A percentile compares a stretch with the other conserved stretches of the same genome.
Evolutionary conservation across 1,140 invertebrate species (phyloP).

Genomic region (Lucilia sericata): DNA sequence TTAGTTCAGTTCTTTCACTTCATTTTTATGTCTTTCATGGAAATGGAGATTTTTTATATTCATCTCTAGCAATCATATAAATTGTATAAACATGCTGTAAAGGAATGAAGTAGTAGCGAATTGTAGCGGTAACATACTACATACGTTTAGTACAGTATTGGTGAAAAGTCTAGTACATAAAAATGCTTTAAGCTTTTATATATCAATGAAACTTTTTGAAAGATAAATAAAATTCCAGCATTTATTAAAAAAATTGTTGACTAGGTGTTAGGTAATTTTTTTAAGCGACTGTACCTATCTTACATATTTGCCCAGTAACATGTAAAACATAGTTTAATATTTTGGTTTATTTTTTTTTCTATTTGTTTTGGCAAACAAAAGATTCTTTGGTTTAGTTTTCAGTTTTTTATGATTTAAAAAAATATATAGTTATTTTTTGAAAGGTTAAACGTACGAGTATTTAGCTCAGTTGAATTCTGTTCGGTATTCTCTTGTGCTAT

Average conservation of each 20-base stretch:
- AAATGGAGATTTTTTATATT: not conserved
- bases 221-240: too few relatives aligned
- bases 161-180: too few relatives aligned
- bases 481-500: not conserved
- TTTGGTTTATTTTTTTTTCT: not conserved
- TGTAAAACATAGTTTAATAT: not conserved
- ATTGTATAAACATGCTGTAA: not conserved
- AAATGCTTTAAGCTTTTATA: too few relatives aligned
- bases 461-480: not conserved
- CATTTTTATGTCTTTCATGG: not conserved
- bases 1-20: not conserved
- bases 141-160: too few relatives aligned
- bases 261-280: too few relatives aligned
- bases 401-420: not conserved
- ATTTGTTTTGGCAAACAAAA: not conserved
- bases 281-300: not conserved
- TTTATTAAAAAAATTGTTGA: too few relatives aligned
- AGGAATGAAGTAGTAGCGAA: too few relatives aligned
- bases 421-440: not conserved
- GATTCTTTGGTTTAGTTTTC: slow-evolving; percentile 15
- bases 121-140: too few relatives aligned
- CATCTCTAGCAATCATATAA: not conserved
- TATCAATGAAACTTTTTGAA: too few relatives aligned
- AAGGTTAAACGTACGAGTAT: not conserved
- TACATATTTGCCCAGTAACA: not conserved